phyloP scores from a whole-genome alignment of 2,888 invertebrate genomes.

The Epirrita christyi region DNA sequence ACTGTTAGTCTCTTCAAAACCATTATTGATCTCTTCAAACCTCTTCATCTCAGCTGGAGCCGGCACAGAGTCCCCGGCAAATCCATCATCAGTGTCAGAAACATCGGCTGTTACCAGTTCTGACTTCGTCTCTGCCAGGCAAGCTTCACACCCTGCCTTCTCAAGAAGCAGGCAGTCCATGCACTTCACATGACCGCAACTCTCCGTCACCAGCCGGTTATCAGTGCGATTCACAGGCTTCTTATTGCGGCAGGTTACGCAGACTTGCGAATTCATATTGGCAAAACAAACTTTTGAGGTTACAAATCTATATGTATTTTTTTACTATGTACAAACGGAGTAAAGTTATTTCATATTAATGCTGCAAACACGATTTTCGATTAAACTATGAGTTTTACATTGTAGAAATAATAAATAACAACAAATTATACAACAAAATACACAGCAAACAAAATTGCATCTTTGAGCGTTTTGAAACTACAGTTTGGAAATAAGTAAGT shows the following conservation, averaged over 20 bases:
- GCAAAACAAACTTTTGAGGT: slow-evolving; percentile 55
- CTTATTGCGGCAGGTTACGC: slow-evolving; percentile 86
- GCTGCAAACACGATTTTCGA: slow-evolving; percentile 2
- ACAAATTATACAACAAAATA: slow-evolving; percentile 23
- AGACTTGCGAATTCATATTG: slow-evolving; percentile 77
- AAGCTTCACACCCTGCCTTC: slow-evolving; percentile 86
- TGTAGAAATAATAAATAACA: slow-evolving; percentile 28
- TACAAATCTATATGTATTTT: slow-evolving; percentile 35
- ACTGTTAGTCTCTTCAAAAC: slow-evolving; percentile 28
- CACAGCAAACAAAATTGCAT: slow-evolving; percentile 36
- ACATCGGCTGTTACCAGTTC: slow-evolving; percentile 33
- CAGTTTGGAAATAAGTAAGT: too few species aligned
- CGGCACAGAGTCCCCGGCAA: slow-evolving; percentile 38
- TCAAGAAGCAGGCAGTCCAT: slow-evolving; percentile 89
- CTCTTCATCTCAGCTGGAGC: slow-evolving; percentile 38
- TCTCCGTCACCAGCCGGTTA: slow-evolving; percentile 88
- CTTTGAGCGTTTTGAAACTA: slow-evolving; percentile 39
- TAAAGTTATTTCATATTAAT: slow-evolving; percentile 5
- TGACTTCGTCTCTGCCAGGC: slow-evolving; percentile 53
- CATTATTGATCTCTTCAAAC: slow-evolving; percentile 20
- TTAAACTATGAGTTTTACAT: slow-evolving; percentile 34
- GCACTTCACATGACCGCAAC: slow-evolving; percentile 91
- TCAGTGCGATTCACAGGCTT: slow-evolving; percentile 81
- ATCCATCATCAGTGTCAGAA: slow-evolving; percentile 36
- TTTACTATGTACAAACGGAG: slow-evolving; percentile 11